A percentile compares a stretch with the other conserved stretches of the same genome.
These are phyloP conservation scores for Exocentrus adspersus DNA, from an alignment of 2,888 invertebrate genomes.

Conservation along the genomic window DNA sequence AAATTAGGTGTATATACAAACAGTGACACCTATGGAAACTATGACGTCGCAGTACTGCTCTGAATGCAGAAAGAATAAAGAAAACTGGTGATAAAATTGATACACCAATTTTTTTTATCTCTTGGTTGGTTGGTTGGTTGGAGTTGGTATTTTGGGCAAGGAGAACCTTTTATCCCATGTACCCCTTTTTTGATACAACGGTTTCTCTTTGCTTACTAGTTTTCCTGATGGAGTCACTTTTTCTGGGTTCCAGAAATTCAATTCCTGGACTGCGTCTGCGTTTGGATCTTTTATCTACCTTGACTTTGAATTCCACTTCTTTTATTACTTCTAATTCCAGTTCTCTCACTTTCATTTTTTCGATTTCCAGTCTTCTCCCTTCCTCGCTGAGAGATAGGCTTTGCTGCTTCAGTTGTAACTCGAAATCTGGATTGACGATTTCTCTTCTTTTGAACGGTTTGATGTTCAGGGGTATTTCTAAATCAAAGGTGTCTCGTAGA, in stretches of 20 bases:
- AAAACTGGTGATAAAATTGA: no score
- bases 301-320: constrained; percentile 18
- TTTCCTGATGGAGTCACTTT: neutral
- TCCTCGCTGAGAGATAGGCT: constrained; percentile 39
- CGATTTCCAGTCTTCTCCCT: constrained; percentile 40
- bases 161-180: constrained; percentile 41
- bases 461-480: constrained; percentile 53
- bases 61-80: no score
- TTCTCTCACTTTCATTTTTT: constrained; percentile 43
- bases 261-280: constrained; percentile 16
- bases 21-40: no score
- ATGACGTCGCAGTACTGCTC: no score
- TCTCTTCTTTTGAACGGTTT: constrained; percentile 45
- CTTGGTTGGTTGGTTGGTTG: no score
- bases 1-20: no score
- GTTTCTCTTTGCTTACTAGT: constrained; percentile 7
- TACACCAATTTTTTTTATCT: no score
- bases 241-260: neutral
- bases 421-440: constrained; percentile 37
- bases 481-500: constrained; percentile 23
- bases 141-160: constrained; percentile 6
- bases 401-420: constrained; percentile 38
- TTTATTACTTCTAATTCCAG: constrained; percentile 35
- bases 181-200: constrained; percentile 18
- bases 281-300: neutral